phyloP scores from a whole-genome alignment of 2,888 invertebrate species.

The Cheilosia variabilis region DNA sequence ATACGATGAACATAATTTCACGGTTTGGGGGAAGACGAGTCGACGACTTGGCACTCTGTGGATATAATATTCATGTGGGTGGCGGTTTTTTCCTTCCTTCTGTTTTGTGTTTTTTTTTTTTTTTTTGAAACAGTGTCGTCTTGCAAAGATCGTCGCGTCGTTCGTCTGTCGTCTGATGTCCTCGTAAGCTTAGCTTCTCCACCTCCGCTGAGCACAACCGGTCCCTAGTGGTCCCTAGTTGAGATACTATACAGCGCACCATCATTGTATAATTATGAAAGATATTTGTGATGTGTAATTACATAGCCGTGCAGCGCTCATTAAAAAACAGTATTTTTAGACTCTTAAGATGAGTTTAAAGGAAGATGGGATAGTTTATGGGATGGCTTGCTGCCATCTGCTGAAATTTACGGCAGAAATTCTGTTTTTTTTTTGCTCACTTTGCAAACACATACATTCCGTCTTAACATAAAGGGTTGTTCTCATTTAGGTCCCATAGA shows the following conservation, averaged over 20 bases:
- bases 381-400: not conserved
- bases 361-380: not conserved
- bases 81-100: slow-evolving; percentile 56
- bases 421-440: not conserved
- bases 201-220: not conserved
- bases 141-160: slow-evolving; percentile 18
- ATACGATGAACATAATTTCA: slow-evolving; percentile 34
- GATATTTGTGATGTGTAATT: slow-evolving; percentile 62
- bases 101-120: slow-evolving; percentile 2
- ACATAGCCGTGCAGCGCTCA: slow-evolving; percentile 36
- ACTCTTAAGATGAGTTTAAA: slow-evolving; percentile 2
- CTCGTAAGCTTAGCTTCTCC: not conserved
- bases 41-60: slow-evolving; percentile 7
- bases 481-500: too few relatives aligned
- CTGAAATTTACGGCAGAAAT: not conserved
- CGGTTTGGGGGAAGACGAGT: slow-evolving; percentile 11
- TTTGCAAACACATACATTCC: too few relatives aligned
- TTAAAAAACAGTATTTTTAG: slow-evolving; percentile 45
- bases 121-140: slow-evolving; percentile 10
- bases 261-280: slow-evolving; percentile 60
- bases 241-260: slow-evolving; percentile 34
- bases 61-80: slow-evolving; percentile 62
- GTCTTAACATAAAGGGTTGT: too few relatives aligned
- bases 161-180: not conserved
- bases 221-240: slow-evolving; percentile 27